Percentiles rank a stretch among this genome's conserved stretches.
Evolutionary conservation across 2,888 invertebrate genomes (phyloP).

Genomic region (Drosophila buzzatii): DNA sequence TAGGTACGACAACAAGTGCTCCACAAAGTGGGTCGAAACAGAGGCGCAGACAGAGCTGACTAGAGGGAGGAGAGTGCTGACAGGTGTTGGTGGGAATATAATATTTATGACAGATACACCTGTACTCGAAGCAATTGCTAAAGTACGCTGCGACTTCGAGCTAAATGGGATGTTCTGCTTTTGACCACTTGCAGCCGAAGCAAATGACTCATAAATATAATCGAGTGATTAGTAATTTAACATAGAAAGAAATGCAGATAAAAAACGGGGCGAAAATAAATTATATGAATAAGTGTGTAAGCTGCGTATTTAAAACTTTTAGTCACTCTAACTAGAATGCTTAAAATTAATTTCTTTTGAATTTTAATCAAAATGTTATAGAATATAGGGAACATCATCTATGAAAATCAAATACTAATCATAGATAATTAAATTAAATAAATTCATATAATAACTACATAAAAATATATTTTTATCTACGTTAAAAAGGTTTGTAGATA

Average conservation of each 20-base stretch:
- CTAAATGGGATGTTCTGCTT: neutral
- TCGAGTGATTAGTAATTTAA: conserved; percentile 9
- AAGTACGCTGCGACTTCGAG: neutral
- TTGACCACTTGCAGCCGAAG: conserved; percentile 6
- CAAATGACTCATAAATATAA: conserved; percentile 1
- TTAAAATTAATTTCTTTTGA: neutral
- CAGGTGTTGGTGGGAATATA: neutral
- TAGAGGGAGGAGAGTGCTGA: neutral
- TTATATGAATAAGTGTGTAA: neutral
- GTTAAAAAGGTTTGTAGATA: no score
- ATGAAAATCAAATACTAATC: no score
- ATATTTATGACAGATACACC: conserved; percentile 22
- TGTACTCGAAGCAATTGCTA: neutral
- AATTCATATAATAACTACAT: no score
- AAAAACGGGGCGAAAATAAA: neutral
- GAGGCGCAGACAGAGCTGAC: neutral
- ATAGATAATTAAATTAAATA: neutral
- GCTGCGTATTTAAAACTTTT: neutral
- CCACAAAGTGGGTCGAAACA: conserved; percentile 17
- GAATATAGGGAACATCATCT: neutral
- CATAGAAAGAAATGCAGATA: neutral
- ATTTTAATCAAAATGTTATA: neutral
- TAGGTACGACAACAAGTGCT: conserved; percentile 17
- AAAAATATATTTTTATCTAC: no score
- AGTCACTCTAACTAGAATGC: neutral